Evolutionary conservation across 23 tunicate genomes (phyloP).

Genomic region (Clavelina lepadiformis): DNA sequence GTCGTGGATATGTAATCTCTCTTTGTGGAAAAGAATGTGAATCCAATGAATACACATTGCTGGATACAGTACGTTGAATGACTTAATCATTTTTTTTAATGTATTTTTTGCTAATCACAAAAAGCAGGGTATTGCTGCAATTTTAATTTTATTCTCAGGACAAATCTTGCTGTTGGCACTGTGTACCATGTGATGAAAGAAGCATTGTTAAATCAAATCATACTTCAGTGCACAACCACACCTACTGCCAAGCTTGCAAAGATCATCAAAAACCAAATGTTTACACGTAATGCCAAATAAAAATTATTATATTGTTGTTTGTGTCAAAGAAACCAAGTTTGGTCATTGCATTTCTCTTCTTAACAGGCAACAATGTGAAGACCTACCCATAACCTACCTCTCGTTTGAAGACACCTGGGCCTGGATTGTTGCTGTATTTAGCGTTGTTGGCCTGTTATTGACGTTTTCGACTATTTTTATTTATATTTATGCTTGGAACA

Average conservation of each 20-base stretch:
- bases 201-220: conserved; percentile 20
- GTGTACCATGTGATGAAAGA: conserved; percentile 22
- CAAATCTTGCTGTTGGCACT: conserved; percentile 51
- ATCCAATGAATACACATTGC: conserved; percentile 18
- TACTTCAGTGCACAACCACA: not conserved
- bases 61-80: conserved; percentile 10
- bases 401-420: conserved; percentile 39
- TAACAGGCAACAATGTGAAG: conserved; percentile 18
- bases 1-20: conserved; percentile 40
- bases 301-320: too few species aligned
- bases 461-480: conserved; percentile 15
- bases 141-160: too few species aligned
- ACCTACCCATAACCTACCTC: conserved; percentile 14
- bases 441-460: conserved; percentile 30
- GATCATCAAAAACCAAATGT: too few species aligned
- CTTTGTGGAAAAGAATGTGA: conserved; percentile 26
- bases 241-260: conserved; percentile 15
- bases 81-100: not conserved
- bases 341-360: too few species aligned
- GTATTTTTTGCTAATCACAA: too few species aligned
- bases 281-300: too few species aligned
- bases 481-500: conserved; percentile 33
- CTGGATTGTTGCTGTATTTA: conserved; percentile 33
- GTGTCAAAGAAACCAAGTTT: too few species aligned
- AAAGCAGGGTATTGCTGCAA: too few species aligned